These are phyloP conservation scores for Drosophila kepulauana DNA, from an alignment of 1,140 invertebrate genomes.

Conservation along the genomic window DNA sequence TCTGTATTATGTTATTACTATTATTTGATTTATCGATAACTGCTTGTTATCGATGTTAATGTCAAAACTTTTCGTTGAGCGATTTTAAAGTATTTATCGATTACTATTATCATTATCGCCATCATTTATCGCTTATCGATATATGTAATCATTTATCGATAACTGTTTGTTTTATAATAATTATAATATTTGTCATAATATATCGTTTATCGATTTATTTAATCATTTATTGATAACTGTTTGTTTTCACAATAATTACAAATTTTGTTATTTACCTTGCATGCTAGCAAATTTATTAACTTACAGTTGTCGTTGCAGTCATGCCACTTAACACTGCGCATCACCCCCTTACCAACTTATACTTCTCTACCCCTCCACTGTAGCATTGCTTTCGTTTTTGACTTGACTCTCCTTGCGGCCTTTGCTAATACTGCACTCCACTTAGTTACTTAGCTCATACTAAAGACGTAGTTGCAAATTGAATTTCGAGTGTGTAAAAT, in stretches of 20 bases:
- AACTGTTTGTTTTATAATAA: too few species aligned
- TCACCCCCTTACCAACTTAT: background rate
- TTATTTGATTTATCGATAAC: too few species aligned
- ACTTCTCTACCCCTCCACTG: background rate
- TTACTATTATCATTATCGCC: too few species aligned
- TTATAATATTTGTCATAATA: too few species aligned
- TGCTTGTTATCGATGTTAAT: too few species aligned
- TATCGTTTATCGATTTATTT: background rate
- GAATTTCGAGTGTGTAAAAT: constrained; percentile 82
- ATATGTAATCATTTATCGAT: too few species aligned
- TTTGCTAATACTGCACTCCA: constrained; percentile 24
- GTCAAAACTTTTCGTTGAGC: too few species aligned
- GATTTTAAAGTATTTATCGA: too few species aligned
- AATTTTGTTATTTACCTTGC: constrained; percentile 13
- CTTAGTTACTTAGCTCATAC: background rate
- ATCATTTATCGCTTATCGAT: too few species aligned
- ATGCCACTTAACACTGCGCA: constrained; percentile 7
- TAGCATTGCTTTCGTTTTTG: too few species aligned
- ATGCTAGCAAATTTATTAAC: constrained; percentile 27
- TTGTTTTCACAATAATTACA: constrained; percentile 14
- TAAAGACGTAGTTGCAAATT: constrained; percentile 56
- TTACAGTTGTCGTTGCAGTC: constrained; percentile 14
- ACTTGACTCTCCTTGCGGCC: background rate
- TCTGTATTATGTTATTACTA: too few species aligned
- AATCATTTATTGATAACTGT: background rate